Conservation (phyloP, 2,888 invertebrate genomes). For the Peribatodes rhomboidaria region DNA sequence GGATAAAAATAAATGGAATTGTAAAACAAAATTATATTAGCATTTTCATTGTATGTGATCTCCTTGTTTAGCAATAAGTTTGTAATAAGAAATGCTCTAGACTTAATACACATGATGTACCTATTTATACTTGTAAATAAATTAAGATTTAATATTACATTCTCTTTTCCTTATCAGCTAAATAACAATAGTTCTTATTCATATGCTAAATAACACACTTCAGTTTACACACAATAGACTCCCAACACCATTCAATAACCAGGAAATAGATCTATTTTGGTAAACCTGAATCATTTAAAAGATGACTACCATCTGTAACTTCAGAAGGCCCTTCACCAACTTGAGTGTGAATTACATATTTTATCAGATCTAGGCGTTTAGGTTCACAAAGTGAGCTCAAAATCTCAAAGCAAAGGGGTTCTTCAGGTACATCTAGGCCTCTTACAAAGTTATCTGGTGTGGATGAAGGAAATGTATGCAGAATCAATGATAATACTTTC, state of each 20-base stretch:
- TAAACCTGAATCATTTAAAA: slow-evolving; percentile 65
- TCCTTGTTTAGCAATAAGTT: slow-evolving; percentile 61
- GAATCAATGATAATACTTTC: slow-evolving; percentile 89
- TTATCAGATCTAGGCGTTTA: slow-evolving; percentile 87
- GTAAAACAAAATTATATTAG: slow-evolving; percentile 58
- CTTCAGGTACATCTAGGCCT: slow-evolving; percentile 58
- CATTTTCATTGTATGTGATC: slow-evolving; percentile 77
- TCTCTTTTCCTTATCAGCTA: slow-evolving; percentile 51
- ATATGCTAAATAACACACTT: slow-evolving; percentile 18
- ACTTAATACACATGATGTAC: slow-evolving; percentile 51
- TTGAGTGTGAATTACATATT: slow-evolving; percentile 94
- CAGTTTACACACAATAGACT: slow-evolving; percentile 18
- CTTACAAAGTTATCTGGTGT: slow-evolving; percentile 67
- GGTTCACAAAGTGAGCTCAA: slow-evolving; percentile 66
- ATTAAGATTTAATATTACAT: slow-evolving; percentile 52
- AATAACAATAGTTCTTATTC: slow-evolving; percentile 25
- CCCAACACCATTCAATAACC: slow-evolving; percentile 30
- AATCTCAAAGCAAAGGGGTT: slow-evolving; percentile 51
- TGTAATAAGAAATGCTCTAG: slow-evolving; percentile 40
- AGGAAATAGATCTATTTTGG: slow-evolving; percentile 48
- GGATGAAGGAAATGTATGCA: slow-evolving; percentile 90
- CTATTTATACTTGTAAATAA: slow-evolving; percentile 70
- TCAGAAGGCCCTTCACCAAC: slow-evolving; percentile 92
- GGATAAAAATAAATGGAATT: slow-evolving; percentile 86
- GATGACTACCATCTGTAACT: slow-evolving; percentile 70